phyloP scores from a whole-genome alignment of 2,888 invertebrate genomes.

The Villa cingulata region DNA sequence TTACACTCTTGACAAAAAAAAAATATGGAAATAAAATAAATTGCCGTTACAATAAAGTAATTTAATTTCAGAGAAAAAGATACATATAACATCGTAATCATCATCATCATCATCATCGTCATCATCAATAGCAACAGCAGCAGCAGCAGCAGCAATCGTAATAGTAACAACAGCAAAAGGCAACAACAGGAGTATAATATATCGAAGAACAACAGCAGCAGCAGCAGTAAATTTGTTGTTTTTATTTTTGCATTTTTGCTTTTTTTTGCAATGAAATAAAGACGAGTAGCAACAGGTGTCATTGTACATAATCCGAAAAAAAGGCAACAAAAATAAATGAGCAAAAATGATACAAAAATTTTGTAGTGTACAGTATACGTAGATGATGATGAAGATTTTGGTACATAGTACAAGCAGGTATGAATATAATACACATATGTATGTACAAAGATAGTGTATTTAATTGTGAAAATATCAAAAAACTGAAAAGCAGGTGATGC shows the following conservation, averaged over 20 bases:
- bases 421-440: too few relatives aligned
- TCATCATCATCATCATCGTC: too few relatives aligned
- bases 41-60: not conserved
- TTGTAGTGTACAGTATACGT: too few relatives aligned
- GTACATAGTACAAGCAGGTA: too few relatives aligned
- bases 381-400: too few relatives aligned
- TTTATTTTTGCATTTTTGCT: not conserved
- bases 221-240: not conserved
- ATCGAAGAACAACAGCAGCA: not conserved
- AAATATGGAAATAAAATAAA: not conserved
- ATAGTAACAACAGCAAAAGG: too few relatives aligned
- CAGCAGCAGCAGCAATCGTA: too few relatives aligned
- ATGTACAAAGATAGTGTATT: too few relatives aligned
- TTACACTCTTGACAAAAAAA: too few relatives aligned
- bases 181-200: not conserved
- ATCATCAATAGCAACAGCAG: too few relatives aligned
- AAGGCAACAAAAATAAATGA: not conserved
- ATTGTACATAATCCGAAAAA: not conserved
- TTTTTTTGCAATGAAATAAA: not conserved
- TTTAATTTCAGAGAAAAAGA: not conserved
- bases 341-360: too few relatives aligned
- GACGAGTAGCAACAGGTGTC: not conserved
- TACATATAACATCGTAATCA: too few relatives aligned
- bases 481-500: not conserved
- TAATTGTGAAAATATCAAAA: not conserved